Evolutionary conservation across 2,797 vertebrate species (phyloP).

Genomic region (Mallotus villosus): DNA sequence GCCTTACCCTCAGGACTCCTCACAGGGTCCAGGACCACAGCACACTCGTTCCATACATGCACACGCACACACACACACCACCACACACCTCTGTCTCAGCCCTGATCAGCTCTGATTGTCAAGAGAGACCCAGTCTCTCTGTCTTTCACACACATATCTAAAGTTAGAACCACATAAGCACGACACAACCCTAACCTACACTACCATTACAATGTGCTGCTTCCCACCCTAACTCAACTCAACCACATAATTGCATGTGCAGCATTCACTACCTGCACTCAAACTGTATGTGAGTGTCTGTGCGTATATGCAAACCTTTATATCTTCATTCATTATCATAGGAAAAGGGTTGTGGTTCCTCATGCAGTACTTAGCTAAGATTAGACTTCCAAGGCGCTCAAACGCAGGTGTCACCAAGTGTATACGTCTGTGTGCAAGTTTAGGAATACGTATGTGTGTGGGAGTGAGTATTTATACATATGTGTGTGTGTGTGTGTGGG

Average conservation of each 20-base stretch:
- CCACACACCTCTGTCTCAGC: too few relatives aligned
- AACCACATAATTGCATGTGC: too few relatives aligned
- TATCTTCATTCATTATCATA: slow-evolving; percentile 9
- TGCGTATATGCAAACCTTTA: slow-evolving; percentile 19
- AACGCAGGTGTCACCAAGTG: not conserved
- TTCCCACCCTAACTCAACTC: too few relatives aligned
- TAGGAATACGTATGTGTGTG: slow-evolving; percentile 9
- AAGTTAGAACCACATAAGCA: not conserved
- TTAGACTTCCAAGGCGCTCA: not conserved
- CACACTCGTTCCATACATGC: too few relatives aligned
- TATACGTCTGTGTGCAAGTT: not conserved
- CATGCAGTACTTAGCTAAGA: slow-evolving; percentile 9
- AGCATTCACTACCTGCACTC: too few relatives aligned
- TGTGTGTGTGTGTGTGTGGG: not conserved
- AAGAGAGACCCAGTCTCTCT: too few relatives aligned
- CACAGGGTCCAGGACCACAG: too few relatives aligned
- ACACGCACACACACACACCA: too few relatives aligned
- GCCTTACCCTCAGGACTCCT: too few relatives aligned
- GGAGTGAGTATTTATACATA: not conserved
- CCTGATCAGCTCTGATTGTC: too few relatives aligned
- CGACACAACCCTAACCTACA: slow-evolving; percentile 8
- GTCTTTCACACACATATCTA: not conserved
- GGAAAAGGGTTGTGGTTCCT: slow-evolving; percentile 17
- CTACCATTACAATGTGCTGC: not conserved
- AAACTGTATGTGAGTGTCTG: not conserved